phyloP scores from a whole-genome alignment of 2,113 vertebrate genomes.

The Poeciliopsis occidentalis region DNA sequence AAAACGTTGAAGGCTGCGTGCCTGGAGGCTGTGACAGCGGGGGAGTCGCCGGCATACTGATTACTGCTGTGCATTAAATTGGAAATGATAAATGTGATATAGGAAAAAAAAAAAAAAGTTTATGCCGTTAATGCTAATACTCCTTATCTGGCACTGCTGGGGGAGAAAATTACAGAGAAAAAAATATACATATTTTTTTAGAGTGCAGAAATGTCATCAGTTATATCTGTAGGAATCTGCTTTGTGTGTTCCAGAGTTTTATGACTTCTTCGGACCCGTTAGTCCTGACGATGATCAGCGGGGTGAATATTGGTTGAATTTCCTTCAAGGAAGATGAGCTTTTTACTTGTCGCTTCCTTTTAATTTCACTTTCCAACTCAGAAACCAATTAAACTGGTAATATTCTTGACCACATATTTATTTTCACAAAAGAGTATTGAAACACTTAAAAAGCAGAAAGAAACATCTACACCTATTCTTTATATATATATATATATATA shows the following conservation, averaged over 20 bases:
- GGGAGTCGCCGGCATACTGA: constrained; percentile 40
- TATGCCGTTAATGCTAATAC: constrained; percentile 28
- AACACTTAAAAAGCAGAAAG: background rate
- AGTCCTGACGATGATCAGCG: constrained; percentile 28
- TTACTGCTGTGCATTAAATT: constrained; percentile 49
- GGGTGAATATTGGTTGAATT: constrained; percentile 47
- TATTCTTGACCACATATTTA: constrained; percentile 1
- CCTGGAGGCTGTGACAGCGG: constrained; percentile 41
- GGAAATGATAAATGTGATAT: constrained; percentile 55
- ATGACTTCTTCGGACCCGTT: constrained; percentile 23
- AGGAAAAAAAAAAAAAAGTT: constrained; percentile 17
- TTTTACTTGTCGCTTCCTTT: constrained; percentile 53
- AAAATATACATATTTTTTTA: constrained; percentile 2
- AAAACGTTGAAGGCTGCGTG: constrained; percentile 33
- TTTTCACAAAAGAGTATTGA: constrained; percentile 13
- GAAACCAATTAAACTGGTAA: constrained; percentile 34
- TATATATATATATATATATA: too few species aligned
- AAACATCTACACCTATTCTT: background rate
- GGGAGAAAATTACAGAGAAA: constrained; percentile 1
- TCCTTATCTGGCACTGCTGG: constrained; percentile 19
- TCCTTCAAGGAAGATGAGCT: constrained; percentile 44
- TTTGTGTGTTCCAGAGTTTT: constrained; percentile 8
- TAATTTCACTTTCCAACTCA: constrained; percentile 17
- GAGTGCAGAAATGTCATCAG: constrained; percentile 20
- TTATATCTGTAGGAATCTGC: constrained; percentile 13